Conservation (phyloP, 1,140 invertebrate genomes). For the Trichonephila inaurata region DNA sequence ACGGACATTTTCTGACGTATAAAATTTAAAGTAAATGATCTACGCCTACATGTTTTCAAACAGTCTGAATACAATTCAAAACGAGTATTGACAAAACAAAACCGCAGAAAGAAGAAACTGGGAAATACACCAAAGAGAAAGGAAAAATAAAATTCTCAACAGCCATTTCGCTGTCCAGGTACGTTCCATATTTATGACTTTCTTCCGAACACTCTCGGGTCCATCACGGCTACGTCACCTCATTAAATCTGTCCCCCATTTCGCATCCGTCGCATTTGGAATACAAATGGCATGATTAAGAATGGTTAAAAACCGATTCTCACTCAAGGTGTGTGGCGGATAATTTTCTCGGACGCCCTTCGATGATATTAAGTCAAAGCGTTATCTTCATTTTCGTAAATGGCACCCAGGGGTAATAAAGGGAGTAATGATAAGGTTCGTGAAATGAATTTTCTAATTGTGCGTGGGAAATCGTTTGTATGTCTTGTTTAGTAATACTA, state of each 20-base stretch:
- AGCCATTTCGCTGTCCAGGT: background rate
- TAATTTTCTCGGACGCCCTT: background rate
- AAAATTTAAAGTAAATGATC: no score
- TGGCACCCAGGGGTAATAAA: background rate
- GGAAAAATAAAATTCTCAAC: background rate
- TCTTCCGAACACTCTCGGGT: background rate
- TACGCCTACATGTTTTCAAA: background rate
- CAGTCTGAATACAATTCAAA: no score
- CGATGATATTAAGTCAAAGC: background rate
- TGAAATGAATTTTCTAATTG: background rate
- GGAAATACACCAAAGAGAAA: background rate
- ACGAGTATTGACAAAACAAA: background rate
- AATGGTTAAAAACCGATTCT: conserved; percentile 25
- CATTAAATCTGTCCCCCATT: conserved; percentile 34
- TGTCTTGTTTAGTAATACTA: background rate
- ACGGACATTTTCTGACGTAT: no score
- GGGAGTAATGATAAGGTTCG: background rate
- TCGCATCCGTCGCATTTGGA: conserved; percentile 24
- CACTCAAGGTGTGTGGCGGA: conserved; percentile 12
- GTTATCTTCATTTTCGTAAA: background rate
- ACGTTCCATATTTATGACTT: background rate
- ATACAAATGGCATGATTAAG: conserved; percentile 46
- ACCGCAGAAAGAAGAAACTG: background rate
- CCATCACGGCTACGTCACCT: background rate
- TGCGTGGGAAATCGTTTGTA: background rate